A percentile compares a stretch with the other conserved stretches of the same genome.
Conservation (phyloP, 2,113 vertebrate species). For the Carettochelys insculpta region DNA sequence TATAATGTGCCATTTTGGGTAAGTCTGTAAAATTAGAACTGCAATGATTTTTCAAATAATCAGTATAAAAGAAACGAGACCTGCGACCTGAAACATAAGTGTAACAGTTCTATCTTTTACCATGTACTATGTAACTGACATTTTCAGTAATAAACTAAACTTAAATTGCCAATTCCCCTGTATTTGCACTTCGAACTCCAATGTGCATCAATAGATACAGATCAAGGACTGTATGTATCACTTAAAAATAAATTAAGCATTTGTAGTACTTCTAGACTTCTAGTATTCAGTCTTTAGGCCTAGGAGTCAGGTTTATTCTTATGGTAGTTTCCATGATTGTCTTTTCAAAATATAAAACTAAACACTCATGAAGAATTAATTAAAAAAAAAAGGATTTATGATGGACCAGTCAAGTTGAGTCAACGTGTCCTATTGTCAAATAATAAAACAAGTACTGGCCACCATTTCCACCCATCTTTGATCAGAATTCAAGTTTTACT, state of each 20-base stretch:
- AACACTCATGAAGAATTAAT: too few relatives aligned
- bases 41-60: background rate
- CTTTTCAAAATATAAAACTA: too few relatives aligned
- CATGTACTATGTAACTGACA: background rate
- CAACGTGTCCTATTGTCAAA: background rate
- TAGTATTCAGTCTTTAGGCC: rapidly evolving
- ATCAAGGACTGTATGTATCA: background rate
- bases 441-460: rapidly evolving
- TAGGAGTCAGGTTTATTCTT: too few relatives aligned
- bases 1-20: background rate
- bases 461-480: background rate
- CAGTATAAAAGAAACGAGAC: background rate
- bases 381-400: too few relatives aligned
- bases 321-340: too few relatives aligned
- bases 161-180: background rate
- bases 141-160: background rate
- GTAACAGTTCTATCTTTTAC: background rate
- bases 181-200: background rate
- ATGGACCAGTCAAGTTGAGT: background rate
- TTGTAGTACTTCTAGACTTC: background rate
- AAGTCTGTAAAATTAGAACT: background rate
- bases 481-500: background rate
- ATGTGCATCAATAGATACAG: background rate
- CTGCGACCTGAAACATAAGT: background rate
- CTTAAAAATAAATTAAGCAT: background rate